These are phyloP conservation scores for Podargus strigoides DNA, from an alignment of 2,797 vertebrate genomes.

Conservation along the genomic window DNA sequence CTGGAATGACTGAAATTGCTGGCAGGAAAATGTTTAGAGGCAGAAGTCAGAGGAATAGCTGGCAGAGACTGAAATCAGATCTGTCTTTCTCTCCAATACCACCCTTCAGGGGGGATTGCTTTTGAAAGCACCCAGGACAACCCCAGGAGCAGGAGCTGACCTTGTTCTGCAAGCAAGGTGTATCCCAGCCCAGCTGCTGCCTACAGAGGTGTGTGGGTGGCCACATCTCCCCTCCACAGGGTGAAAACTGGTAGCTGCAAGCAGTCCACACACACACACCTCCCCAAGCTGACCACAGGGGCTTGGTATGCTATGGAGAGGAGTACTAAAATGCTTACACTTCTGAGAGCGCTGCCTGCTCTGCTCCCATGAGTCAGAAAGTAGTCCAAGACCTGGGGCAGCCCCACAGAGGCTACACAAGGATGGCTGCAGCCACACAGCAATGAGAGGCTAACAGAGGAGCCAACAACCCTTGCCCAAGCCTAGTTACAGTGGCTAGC, in stretches of 20 bases:
- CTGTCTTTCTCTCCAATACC: not conserved
- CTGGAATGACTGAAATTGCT: not conserved
- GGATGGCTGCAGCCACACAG: not conserved
- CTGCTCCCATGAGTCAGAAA: not conserved
- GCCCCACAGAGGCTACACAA: not conserved
- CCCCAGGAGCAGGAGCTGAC: not conserved
- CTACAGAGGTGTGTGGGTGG: too few species aligned
- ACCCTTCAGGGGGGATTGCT: not conserved
- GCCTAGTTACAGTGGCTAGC: not conserved
- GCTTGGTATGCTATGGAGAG: fast-evolving
- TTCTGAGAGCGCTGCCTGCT: not conserved
- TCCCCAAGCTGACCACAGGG: not conserved
- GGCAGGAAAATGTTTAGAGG: not conserved
- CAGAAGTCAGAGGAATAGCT: not conserved
- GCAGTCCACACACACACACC: not conserved
- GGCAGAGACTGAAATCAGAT: not conserved
- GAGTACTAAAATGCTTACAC: not conserved
- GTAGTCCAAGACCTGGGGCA: not conserved
- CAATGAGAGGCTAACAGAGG: not conserved
- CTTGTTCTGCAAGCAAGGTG: not conserved
- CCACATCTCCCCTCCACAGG: not conserved
- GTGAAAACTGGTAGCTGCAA: not conserved
- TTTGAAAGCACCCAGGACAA: not conserved
- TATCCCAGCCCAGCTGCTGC: not conserved
- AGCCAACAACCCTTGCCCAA: not conserved